Evolutionary conservation across 2,797 vertebrate genomes (phyloP).

Genomic region (Anolis apletophallus): DNA sequence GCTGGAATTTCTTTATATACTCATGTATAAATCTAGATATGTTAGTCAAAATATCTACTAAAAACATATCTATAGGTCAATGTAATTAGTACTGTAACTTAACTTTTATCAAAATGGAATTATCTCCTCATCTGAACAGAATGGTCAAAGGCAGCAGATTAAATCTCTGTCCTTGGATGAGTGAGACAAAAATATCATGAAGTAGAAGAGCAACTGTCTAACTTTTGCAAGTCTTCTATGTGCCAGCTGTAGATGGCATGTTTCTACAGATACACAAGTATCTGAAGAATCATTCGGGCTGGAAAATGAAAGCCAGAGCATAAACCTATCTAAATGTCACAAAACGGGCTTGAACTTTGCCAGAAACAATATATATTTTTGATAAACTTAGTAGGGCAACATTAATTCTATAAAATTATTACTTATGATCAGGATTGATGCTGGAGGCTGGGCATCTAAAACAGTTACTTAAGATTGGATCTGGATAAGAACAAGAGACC

Average conservation of each 20-base stretch:
- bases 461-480: not conserved
- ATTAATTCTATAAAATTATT: not conserved
- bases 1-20: no score
- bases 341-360: constrained; percentile 39
- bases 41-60: no score
- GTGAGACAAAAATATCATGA: not conserved
- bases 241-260: not conserved
- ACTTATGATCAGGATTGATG: not conserved
- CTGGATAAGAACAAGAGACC: not conserved
- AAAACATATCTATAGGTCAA: no score
- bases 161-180: not conserved
- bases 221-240: constrained; percentile 60
- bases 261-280: not conserved
- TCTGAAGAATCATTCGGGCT: constrained; percentile 1
- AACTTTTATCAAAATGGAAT: no score
- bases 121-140: no score
- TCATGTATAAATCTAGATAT: no score
- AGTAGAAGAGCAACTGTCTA: constrained; percentile 33
- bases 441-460: not conserved
- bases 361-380: constrained; percentile 22
- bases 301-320: constrained; percentile 15
- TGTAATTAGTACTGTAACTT: no score
- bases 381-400: constrained; percentile 18
- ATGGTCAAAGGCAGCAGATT: no score
- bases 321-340: constrained; percentile 29